Evolutionary conservation across 2,888 invertebrate genomes (phyloP), one percentile per base, ranked within the genome.

Genomic region (Sympetrum striolatum): DNA sequence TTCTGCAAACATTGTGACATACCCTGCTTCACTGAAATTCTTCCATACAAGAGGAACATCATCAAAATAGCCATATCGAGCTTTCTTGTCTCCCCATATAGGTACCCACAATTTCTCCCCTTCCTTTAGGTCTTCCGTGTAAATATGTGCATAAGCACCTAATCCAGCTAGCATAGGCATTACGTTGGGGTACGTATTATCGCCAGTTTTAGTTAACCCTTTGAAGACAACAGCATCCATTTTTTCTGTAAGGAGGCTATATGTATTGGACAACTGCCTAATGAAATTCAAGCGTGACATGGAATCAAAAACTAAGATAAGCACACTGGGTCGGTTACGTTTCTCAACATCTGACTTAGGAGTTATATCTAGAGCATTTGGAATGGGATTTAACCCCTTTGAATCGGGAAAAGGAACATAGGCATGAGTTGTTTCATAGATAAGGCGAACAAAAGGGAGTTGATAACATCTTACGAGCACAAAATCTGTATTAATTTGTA

Each of bases 171-270:
- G 92, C 92, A 95, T 92, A 0, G 95, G 94, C 12, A 94, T 92
- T 60, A 95, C 93, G 92, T 95, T 95, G 0, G 95, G 94, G 91
- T 94, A 95, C 0, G 95, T 95, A 91, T 95, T 95, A 92, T 95
- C 95, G 2, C 94, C 95, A n/a, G 95, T 94, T 92, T 95, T 95
- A 91, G 93, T 95, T 90, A 92, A 92, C 0, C 94, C 94, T 6
- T 92, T 91, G 91, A 94, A 91, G 79, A 93, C 93, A 25, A 93
- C 91, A 1, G 93, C 94, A 0, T 92, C 92, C 35, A 94, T 91
- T n/a, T 92, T 91, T 10, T 93, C 91, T 8, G 92, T 92, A 15
- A 94, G 92, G 90, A 92, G 93, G 14, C 91, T 90, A 82, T 93
- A 92, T 0, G 94, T 93, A 64, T 92, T 92, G 0, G 93, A 93